These are phyloP conservation scores for Clarias magur DNA, from an alignment of 2,113 vertebrate species.

Conservation along the genomic window DNA sequence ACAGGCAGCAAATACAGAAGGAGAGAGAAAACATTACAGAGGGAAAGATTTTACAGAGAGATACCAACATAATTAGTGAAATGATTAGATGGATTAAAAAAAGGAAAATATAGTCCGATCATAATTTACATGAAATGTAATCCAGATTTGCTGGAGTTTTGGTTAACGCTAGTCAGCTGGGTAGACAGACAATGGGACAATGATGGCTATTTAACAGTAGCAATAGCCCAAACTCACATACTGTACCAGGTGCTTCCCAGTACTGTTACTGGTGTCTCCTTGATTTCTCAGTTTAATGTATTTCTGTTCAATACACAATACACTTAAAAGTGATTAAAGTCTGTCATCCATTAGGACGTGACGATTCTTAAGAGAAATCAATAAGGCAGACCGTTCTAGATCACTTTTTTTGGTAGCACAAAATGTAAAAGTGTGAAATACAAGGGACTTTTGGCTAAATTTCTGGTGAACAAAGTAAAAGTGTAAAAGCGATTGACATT, in stretches of 20 bases:
- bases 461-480: no score
- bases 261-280: background rate
- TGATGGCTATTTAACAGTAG: background rate
- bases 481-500: no score
- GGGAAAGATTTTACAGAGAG: no score
- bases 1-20: no score
- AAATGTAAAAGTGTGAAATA: no score
- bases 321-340: background rate
- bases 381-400: no score
- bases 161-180: background rate
- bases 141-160: background rate
- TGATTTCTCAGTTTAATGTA: background rate
- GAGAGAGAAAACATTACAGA: no score
- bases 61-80: background rate
- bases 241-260: background rate
- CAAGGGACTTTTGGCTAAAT: no score
- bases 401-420: no score
- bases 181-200: background rate
- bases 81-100: background rate
- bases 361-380: no score
- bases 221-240: background rate
- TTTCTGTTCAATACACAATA: background rate
- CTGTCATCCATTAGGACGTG: no score
- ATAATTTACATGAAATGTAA: background rate
- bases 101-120: background rate